Conservation (phyloP, 2,888 invertebrate genomes). For the Thumatha senex region DNA sequence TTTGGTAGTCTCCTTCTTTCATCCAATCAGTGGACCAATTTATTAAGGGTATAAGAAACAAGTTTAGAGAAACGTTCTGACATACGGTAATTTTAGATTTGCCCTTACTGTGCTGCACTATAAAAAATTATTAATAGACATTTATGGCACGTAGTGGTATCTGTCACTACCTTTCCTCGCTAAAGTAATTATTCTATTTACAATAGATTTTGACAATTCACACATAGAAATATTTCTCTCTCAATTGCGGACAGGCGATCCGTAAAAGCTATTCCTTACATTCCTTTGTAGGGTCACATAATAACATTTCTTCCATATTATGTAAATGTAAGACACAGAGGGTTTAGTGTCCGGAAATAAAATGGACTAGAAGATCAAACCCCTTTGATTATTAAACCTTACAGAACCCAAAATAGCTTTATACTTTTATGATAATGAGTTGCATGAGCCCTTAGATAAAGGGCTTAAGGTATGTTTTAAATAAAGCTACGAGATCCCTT, state of each 20-base stretch:
- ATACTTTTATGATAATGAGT: constrained; percentile 37
- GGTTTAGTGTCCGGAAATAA: constrained; percentile 17
- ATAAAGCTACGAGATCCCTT: constrained; percentile 15
- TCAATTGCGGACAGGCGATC: neutral
- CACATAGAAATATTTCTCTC: neutral
- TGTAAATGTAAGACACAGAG: constrained; percentile 31
- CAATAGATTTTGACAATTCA: neutral
- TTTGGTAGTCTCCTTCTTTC: too few species aligned
- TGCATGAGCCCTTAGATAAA: constrained; percentile 24
- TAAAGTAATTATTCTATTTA: too few species aligned
- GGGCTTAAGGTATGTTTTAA: constrained; percentile 22
- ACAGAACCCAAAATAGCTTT: constrained; percentile 32
- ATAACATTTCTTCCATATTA: constrained; percentile 28
- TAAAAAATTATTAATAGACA: too few species aligned
- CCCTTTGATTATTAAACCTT: constrained; percentile 29
- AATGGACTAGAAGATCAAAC: constrained; percentile 11
- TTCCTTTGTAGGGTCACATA: neutral
- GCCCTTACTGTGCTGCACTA: too few species aligned
- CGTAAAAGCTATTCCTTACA: neutral
- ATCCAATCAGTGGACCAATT: too few species aligned
- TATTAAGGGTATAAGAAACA: too few species aligned
- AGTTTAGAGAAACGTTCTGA: too few species aligned
- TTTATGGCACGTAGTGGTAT: too few species aligned
- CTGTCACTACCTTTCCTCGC: too few species aligned
- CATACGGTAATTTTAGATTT: too few species aligned